phyloP scores from a whole-genome alignment of 2,113 vertebrate species.

The Grammomys surdaster region DNA sequence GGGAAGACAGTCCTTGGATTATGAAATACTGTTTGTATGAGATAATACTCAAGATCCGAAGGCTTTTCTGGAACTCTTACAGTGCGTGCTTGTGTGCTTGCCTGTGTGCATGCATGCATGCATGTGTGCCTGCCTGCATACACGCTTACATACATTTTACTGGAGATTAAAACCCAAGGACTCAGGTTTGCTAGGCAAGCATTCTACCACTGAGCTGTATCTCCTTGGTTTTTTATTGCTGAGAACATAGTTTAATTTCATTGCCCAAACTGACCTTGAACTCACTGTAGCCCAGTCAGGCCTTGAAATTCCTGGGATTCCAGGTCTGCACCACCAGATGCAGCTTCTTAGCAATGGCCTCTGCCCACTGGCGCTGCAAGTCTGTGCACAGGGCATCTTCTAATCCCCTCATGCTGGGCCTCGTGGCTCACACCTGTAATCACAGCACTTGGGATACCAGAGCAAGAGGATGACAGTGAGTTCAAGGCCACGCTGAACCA shows the following conservation, averaged over 20 bases:
- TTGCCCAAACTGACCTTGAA: background rate
- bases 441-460: background rate
- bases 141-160: background rate
- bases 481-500: background rate
- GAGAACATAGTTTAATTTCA: background rate
- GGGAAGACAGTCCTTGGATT: background rate
- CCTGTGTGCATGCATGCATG: background rate
- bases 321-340: background rate
- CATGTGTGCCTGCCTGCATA: background rate
- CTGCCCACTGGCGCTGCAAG: background rate
- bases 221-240: background rate
- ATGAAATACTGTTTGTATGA: background rate
- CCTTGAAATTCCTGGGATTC: background rate
- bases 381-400: background rate
- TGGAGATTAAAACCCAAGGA: background rate
- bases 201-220: background rate
- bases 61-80: background rate
- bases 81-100: too few species aligned
- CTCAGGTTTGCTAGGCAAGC: background rate
- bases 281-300: background rate
- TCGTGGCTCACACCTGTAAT: background rate
- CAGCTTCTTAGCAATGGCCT: background rate
- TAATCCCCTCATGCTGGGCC: background rate
- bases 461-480: background rate
- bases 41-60: background rate